Base-by-base conservation (phyloP, 1,140 invertebrate genomes). In the Diorhabda elongata region DNA sequence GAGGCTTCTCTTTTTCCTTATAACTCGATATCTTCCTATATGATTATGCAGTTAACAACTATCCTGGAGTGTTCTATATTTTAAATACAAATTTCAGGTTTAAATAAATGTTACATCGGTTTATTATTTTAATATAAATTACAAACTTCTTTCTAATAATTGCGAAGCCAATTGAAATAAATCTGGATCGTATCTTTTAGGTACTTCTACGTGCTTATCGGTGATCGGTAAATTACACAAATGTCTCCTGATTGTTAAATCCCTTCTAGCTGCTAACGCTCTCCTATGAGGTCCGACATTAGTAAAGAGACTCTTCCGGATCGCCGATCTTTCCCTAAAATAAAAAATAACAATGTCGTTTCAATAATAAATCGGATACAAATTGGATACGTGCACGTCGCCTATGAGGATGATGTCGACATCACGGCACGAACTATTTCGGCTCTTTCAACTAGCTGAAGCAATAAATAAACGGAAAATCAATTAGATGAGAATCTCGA, bases 241-340 rank as follows among this genome's bases (percentile, higher is more conserved):
- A 75, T 88, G 86, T 45, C 88, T 79, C 3, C 88, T 82, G 52
- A 90, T 80, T 2, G 86, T 85, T 58, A 91, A 76, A 79, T 91
- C 89, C 11, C 88, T 83, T 42, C 89, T 82, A 5, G 89, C 88
- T 64, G 87, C 88, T 4, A 91, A 73, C 0, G 89, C 89, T 2
- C 89, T 81, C 11, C 82, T 82, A 68, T 81, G 82, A 2, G 81
- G 81, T 8, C 85, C 85, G 43, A 84, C 82, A 76, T 79, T 84
- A 47, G 81, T 76, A 68, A 86, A 84, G 9, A 86, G 68, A 26
- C 79, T 79, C 64, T 80, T 80, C 2, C 83, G 75, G 41, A 82
- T 76, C 26, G 80, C 79, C 44, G 76, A 73, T 0, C 75, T 79
- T 44, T 82, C 81, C n/a, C 81, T 74, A 41, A 9, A 60, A 60